A percentile compares a stretch with the other conserved stretches of the same genome.
These are phyloP conservation scores for Gymnoscopelus microlampas DNA, from an alignment of 2,797 vertebrate species.

Conservation along the genomic window DNA sequence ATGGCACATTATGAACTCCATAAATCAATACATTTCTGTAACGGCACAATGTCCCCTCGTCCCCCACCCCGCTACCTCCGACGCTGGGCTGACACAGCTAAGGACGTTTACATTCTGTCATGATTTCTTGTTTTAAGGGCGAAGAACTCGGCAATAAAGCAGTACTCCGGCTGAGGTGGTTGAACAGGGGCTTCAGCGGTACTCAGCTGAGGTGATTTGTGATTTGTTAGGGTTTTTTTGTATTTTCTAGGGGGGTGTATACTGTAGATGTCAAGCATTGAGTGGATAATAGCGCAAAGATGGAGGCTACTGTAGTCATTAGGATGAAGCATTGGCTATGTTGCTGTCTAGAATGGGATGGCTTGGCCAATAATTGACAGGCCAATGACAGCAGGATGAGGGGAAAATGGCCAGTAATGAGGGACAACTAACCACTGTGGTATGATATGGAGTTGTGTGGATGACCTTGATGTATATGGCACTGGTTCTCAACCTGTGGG, in stretches of 20 bases:
- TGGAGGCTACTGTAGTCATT: neutral
- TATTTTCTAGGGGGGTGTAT: too few relatives aligned
- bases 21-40: slow-evolving; percentile 79
- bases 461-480: neutral
- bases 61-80: slow-evolving; percentile 41
- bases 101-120: slow-evolving; percentile 34
- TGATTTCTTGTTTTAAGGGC: slow-evolving; percentile 35
- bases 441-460: neutral
- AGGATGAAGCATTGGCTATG: neutral
- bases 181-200: neutral
- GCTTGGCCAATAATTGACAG: neutral
- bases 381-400: neutral
- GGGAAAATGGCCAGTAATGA: neutral
- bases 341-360: neutral
- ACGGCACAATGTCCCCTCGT: slow-evolving; percentile 59
- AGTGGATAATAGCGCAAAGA: neutral
- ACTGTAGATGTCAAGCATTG: too few relatives aligned
- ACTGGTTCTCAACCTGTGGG: too few relatives aligned
- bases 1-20: slow-evolving; percentile 79
- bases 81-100: slow-evolving; percentile 35
- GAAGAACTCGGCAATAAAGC: neutral
- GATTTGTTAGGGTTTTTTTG: too few relatives aligned
- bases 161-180: neutral
- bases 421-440: neutral
- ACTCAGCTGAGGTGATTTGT: neutral